Conservation (phyloP, 2,113 vertebrate species). For the Loxodonta africana region DNA sequence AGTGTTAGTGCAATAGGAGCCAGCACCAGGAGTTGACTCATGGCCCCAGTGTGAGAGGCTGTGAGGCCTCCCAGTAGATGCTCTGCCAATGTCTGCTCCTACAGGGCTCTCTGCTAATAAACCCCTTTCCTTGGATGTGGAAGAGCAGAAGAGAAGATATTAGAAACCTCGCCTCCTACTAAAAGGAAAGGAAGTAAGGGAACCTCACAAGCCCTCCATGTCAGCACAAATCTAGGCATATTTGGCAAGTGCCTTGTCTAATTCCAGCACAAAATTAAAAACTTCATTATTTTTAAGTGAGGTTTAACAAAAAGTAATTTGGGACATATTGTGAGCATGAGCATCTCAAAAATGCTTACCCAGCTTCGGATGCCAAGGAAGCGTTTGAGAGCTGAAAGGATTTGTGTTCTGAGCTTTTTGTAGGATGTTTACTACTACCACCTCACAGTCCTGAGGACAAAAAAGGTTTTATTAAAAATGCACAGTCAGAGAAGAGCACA, state of each 20-base stretch:
- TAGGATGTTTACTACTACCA: background rate
- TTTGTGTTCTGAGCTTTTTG: background rate
- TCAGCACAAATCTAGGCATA: background rate
- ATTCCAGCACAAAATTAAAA: constrained; percentile 32
- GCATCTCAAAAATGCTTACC: background rate
- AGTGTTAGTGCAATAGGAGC: background rate
- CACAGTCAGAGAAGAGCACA: too few relatives aligned
- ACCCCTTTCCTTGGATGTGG: background rate
- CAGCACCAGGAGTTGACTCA: background rate
- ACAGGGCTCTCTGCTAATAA: background rate
- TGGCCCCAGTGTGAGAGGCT: background rate
- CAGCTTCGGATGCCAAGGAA: constrained; percentile 40
- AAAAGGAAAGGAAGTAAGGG: background rate
- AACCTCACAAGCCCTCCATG: background rate
- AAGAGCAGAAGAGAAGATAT: background rate
- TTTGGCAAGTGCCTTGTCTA: background rate
- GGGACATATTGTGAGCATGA: background rate
- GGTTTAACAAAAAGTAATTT: constrained; percentile 56
- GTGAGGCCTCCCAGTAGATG: background rate
- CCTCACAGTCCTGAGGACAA: background rate
- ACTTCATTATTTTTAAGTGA: constrained; percentile 54
- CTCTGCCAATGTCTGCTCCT: background rate
- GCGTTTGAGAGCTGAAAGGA: background rate
- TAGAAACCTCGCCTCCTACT: background rate
- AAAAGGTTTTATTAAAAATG: background rate